These are phyloP conservation scores for Odontamblyopus rebecca DNA, from an alignment of 2,797 vertebrate species.

Conservation along the genomic window DNA sequence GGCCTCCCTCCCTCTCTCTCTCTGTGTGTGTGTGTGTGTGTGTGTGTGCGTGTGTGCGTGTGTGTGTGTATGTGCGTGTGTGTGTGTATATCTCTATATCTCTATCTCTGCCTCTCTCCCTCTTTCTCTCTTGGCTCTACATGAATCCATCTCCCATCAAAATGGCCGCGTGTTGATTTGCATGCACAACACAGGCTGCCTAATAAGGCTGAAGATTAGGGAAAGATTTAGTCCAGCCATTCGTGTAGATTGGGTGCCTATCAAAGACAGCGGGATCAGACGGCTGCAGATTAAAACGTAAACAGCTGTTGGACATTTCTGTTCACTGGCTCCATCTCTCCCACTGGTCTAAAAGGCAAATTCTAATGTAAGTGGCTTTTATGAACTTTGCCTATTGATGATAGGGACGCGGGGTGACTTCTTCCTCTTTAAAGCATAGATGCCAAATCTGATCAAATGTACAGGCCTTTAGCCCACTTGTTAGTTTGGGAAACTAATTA, in stretches of 20 bases:
- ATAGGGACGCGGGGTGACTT: not conserved
- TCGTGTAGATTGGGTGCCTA: constrained; percentile 86
- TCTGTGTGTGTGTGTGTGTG: not conserved
- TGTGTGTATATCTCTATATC: constrained; percentile 25
- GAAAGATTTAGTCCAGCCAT: constrained; percentile 90
- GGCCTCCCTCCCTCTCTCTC: constrained; percentile 57
- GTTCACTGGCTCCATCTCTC: constrained; percentile 53
- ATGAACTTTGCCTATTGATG: not conserved
- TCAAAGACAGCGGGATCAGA: constrained; percentile 89
- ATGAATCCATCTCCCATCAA: constrained; percentile 84
- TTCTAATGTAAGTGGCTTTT: constrained; percentile 13
- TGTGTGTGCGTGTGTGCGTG: no score
- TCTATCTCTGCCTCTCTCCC: not conserved
- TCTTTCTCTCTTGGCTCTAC: constrained; percentile 49
- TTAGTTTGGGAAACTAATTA: not conserved
- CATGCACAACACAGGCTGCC: constrained; percentile 83
- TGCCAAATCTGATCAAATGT: not conserved
- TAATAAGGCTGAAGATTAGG: constrained; percentile 89
- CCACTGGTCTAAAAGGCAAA: constrained; percentile 16
- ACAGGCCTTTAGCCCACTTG: no score
- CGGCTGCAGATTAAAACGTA: constrained; percentile 86
- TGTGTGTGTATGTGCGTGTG: no score
- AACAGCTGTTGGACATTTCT: constrained; percentile 83
- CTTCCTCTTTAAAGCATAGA: not conserved
- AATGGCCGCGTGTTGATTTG: constrained; percentile 84